Percentiles rank a stretch among this genome's conserved stretches.
These are phyloP conservation scores for Tamandua tetradactyla DNA, from an alignment of 2,797 vertebrate species.

Conservation along the genomic window DNA sequence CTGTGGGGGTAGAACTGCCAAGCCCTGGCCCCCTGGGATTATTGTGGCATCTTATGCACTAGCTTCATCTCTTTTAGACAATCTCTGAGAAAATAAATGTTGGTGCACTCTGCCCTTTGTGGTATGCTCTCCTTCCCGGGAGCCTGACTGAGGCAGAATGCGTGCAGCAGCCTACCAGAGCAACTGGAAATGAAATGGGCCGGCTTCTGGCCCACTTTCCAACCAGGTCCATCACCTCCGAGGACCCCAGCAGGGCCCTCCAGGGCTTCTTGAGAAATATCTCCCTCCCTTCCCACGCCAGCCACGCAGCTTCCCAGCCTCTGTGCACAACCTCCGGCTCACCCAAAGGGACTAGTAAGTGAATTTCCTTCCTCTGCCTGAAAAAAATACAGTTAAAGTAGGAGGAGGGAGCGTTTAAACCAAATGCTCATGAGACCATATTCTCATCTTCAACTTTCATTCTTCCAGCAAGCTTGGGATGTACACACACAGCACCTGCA, in stretches of 20 bases:
- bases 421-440: background rate
- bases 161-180: too few relatives aligned
- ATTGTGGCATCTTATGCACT: background rate
- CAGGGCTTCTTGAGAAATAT: background rate
- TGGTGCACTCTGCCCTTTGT: background rate
- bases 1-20: constrained; percentile 26
- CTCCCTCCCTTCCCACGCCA: background rate
- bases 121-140: background rate
- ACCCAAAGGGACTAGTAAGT: background rate
- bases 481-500: too few relatives aligned
- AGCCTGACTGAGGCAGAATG: background rate
- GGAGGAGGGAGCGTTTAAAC: background rate
- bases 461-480: background rate
- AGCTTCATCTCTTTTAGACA: background rate
- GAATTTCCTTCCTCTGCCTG: background rate
- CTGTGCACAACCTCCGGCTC: too few relatives aligned
- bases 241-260: background rate
- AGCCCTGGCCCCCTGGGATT: constrained; percentile 47
- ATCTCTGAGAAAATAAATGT: constrained; percentile 8
- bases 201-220: background rate
- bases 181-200: background rate
- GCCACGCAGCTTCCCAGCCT: background rate
- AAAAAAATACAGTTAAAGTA: background rate
- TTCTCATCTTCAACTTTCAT: background rate
- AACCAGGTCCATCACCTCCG: background rate